A percentile compares a stretch with the other conserved stretches of the same genome.
Evolutionary conservation across 2,797 vertebrate species (phyloP).

Genomic region (Hemitrygon akajei): DNA sequence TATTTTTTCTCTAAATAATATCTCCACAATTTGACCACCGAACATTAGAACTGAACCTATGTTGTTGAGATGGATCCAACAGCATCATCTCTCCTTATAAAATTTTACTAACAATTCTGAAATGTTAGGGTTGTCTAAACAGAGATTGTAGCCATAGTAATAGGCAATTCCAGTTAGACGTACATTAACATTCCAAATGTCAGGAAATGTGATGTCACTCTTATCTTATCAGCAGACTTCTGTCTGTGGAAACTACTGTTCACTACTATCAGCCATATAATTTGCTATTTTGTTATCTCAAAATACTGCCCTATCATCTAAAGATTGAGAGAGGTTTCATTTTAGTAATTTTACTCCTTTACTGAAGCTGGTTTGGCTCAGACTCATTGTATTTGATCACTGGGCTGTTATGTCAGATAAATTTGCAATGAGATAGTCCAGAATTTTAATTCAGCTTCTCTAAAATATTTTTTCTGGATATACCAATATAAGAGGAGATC

Average conservation of each 20-base stretch:
- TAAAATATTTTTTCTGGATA: not conserved
- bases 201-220: not conserved
- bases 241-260: not conserved
- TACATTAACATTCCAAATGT: not conserved
- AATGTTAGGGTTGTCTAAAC: not conserved
- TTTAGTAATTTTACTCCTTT: not conserved
- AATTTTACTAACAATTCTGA: slow-evolving; percentile 10
- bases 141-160: not conserved
- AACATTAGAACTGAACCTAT: not conserved
- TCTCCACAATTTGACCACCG: not conserved
- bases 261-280: not conserved
- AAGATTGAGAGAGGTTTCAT: not conserved
- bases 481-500: not conserved
- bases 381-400: not conserved
- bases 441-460: not conserved
- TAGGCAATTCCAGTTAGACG: not conserved
- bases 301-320: not conserved
- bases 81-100: not conserved
- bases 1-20: not conserved
- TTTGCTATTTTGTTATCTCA: not conserved
- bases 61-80: not conserved
- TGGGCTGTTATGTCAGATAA: not conserved
- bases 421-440: not conserved
- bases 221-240: not conserved
- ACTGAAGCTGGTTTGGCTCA: not conserved